Evolutionary conservation across 2,888 invertebrate species (phyloP), one percentile per base, ranked within the genome.

Genomic region (Tanytarsus gracilentus): DNA sequence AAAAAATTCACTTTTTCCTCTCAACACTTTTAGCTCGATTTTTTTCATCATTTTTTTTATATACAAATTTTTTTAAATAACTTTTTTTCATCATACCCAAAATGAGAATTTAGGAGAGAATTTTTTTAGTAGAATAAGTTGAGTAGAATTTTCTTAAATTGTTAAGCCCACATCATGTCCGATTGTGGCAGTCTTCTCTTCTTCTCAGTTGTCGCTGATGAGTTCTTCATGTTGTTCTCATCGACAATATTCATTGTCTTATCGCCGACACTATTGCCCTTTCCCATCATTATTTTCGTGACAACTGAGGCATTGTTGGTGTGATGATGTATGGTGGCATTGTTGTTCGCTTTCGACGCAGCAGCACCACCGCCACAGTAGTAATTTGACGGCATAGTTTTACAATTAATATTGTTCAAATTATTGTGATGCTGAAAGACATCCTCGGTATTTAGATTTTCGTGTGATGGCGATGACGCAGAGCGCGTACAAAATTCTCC

Each of bases 131-230:
- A n/a, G n/a, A n/a, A n/a, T n/a, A n/a, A n/a, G 55, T 39, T 36
- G 33, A 55, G n/a, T 55, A 55, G 39, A 55, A 48, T 58, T 58
- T 58, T 60, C 60, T 48, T 60, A 48, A 60, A 60, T 36, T 60
- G 60, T 60, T 60, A 60, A 50, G 60, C 60, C 60, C 60, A 60
- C 60, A 60, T 50, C 50, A 50, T 33, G 7, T 50, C 50, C 2
- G 49, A 49, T 60, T 60, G 60, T 60, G 60, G 60, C 60, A 60
- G 60, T 60, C 60, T 60, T 60, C 60, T 49, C 36, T 60, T 60
- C 50, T 60, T 60, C 25, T 60, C 60, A 50, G 11, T 60, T 11
- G 49, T 33, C n/a, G 50, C n/a, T n/a, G 48, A 8, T n/a, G 60
- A 9, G 26, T 60, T 60, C 14, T 60, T 60, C 49, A 60, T 14